These are phyloP conservation scores for Rhynchotus rufescens DNA, from an alignment of 2,797 vertebrate genomes.

Conservation along the genomic window DNA sequence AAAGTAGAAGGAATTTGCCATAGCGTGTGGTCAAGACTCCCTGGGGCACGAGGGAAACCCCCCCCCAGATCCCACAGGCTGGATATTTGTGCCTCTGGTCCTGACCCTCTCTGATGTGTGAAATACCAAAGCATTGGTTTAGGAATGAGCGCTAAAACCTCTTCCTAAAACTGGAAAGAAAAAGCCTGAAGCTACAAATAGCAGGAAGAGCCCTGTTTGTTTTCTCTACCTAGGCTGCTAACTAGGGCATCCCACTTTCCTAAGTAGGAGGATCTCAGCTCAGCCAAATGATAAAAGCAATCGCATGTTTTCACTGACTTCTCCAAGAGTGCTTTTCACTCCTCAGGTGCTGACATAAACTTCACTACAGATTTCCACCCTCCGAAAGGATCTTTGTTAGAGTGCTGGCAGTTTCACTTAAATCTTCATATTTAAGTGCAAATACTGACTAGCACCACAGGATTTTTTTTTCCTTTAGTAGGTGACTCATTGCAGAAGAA, in stretches of 20 bases:
- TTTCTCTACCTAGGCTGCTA: constrained; percentile 30
- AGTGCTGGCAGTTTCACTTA: not conserved
- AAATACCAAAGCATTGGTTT: not conserved
- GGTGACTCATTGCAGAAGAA: not conserved
- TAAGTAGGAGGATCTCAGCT: not conserved
- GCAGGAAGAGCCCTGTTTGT: constrained; percentile 18
- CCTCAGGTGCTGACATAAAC: not conserved
- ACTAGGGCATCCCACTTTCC: constrained; percentile 58
- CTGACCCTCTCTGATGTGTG: not conserved
- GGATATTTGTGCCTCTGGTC: not conserved
- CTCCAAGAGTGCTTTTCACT: not conserved
- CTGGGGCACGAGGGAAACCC: not conserved
- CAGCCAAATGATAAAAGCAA: constrained; percentile 5
- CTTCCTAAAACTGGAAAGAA: not conserved
- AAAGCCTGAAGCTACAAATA: constrained; percentile 14
- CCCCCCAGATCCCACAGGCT: not conserved
- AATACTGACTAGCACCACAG: not conserved
- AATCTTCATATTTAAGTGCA: not conserved
- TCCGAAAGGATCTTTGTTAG: not conserved
- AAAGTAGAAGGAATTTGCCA: constrained; percentile 34
- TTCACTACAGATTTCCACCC: not conserved
- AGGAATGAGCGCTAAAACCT: not conserved
- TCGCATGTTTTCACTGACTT: not conserved
- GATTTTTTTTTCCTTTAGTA: not conserved
- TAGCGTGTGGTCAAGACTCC: not conserved